A percentile compares a stretch with the other conserved stretches of the same genome.
These are phyloP conservation scores for Aix galericulata DNA, from an alignment of 2,113 vertebrate genomes.

Conservation along the genomic window DNA sequence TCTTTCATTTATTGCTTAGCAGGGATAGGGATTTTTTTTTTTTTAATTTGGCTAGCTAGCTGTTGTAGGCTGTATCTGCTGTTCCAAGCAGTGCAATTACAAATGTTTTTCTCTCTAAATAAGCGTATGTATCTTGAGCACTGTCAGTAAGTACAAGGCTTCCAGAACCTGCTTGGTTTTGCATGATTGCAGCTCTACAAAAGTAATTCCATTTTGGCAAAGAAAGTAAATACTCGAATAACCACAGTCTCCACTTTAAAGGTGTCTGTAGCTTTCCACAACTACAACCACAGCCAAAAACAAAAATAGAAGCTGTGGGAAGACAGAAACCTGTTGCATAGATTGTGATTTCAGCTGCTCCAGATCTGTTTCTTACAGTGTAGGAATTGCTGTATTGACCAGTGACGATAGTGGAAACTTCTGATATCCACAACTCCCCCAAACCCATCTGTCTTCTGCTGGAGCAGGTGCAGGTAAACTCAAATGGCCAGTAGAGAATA, in stretches of 20 bases:
- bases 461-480: background rate
- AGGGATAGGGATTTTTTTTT: background rate
- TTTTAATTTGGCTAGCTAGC: background rate
- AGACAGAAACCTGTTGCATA: background rate
- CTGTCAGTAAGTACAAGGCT: background rate
- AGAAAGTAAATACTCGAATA: background rate
- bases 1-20: background rate
- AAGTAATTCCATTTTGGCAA: background rate
- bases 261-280: background rate
- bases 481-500: accelerated
- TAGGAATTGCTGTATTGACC: background rate
- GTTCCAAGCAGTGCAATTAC: background rate
- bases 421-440: background rate
- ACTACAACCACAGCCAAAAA: background rate
- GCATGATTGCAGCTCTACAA: background rate
- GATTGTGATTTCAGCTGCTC: background rate
- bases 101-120: background rate
- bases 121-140: accelerated
- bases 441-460: accelerated
- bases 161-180: background rate
- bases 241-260: background rate
- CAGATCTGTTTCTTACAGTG: background rate
- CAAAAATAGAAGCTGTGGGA: background rate
- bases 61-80: background rate
- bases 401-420: background rate